A percentile compares a stretch with the other conserved stretches of the same genome.
These are phyloP conservation scores for Saimiri boliviensis DNA, from an alignment of 2,113 vertebrate species.

Conservation along the genomic window DNA sequence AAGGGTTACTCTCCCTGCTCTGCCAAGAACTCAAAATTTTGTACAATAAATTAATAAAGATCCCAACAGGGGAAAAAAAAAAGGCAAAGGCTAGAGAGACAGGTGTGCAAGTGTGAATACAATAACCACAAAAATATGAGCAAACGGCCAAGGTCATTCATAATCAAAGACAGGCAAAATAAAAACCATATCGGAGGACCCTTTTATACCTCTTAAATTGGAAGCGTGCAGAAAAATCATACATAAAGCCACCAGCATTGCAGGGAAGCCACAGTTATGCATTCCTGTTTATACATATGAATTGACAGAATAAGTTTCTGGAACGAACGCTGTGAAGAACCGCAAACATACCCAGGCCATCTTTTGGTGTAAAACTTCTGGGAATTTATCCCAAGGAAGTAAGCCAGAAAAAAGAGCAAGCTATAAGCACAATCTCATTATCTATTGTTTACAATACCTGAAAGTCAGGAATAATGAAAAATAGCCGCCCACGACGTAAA, in stretches of 20 bases:
- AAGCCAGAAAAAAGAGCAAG: neutral
- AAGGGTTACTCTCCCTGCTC: neutral
- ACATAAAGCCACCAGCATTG: neutral
- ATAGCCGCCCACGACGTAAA: neutral
- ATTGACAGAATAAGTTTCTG: neutral
- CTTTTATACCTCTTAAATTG: neutral
- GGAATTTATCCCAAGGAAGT: neutral
- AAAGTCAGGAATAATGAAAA: constrained; percentile 6
- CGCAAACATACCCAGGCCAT: neutral
- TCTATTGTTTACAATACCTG: neutral
- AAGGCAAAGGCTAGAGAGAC: neutral
- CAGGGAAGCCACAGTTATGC: neutral
- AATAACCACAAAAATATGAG: neutral
- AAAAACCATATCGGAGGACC: neutral
- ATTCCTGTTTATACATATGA: neutral
- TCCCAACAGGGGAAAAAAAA: neutral
- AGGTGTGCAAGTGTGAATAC: neutral
- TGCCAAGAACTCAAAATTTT: neutral
- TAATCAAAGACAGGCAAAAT: neutral
- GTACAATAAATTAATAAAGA: neutral
- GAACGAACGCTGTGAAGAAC: neutral
- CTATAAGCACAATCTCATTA: neutral
- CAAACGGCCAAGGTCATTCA: neutral
- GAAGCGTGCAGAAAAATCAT: neutral
- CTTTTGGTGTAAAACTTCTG: neutral